phyloP scores from a whole-genome alignment of 1,140 invertebrate genomes.

The Heliconius himera region DNA sequence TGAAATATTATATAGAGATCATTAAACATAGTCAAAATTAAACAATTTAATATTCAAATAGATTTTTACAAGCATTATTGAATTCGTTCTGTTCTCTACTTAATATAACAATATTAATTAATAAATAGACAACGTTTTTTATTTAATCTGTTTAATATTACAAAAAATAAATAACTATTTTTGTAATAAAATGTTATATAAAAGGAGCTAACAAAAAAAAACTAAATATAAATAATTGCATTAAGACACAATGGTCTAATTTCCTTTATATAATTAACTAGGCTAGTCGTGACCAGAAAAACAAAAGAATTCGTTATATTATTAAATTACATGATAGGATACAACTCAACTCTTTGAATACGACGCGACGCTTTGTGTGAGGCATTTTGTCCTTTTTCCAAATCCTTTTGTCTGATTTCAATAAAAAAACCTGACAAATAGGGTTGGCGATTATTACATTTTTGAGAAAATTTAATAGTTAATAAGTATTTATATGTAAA shows the following conservation, averaged over 20 bases:
- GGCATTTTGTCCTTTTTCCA: constrained; percentile 63
- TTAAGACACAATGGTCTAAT: not conserved
- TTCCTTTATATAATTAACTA: constrained; percentile 24
- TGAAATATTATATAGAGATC: too few relatives aligned
- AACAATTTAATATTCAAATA: too few relatives aligned
- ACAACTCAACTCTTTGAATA: constrained; percentile 54
- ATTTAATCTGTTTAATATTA: too few relatives aligned
- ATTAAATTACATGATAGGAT: constrained; percentile 59
- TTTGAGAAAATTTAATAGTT: not conserved
- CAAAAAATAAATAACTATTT: not conserved
- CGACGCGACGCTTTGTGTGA: constrained; percentile 50
- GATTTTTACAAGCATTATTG: too few relatives aligned
- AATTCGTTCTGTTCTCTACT: too few relatives aligned
- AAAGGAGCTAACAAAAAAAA: not conserved
- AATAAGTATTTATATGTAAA: not conserved
- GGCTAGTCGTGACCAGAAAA: constrained; percentile 47
- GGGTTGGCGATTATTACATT: constrained; percentile 27
- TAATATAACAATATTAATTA: too few relatives aligned
- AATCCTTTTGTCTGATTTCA: constrained; percentile 68
- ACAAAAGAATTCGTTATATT: constrained; percentile 31
- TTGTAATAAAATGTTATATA: not conserved
- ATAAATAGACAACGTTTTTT: too few relatives aligned
- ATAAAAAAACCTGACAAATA: constrained; percentile 49
- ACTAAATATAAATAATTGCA: not conserved
- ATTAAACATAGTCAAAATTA: too few relatives aligned